phyloP scores from a whole-genome alignment of 2,888 invertebrate species.

The Thecophora atra region DNA sequence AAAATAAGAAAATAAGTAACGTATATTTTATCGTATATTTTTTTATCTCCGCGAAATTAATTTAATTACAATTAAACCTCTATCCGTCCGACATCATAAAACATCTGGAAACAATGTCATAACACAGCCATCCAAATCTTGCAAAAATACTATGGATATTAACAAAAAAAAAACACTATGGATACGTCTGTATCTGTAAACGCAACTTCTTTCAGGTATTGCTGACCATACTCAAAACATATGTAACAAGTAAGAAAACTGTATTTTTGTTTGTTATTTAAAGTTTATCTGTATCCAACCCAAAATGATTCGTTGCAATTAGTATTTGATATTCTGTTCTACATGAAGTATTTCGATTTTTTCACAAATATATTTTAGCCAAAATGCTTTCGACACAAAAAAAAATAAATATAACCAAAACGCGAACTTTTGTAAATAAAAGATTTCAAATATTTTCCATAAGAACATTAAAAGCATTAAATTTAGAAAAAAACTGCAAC shows the following conservation, averaged over 20 bases:
- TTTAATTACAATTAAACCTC: conserved; percentile 9
- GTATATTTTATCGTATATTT: too few species aligned
- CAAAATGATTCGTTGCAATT: conserved; percentile 24
- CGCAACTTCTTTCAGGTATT: conserved; percentile 3
- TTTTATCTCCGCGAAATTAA: not conserved
- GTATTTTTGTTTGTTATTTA: too few species aligned
- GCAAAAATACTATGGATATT: not conserved
- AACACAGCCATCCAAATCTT: conserved; percentile 26
- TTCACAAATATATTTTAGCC: not conserved
- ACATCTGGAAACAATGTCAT: conserved; percentile 1
- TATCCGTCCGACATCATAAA: conserved; percentile 31
- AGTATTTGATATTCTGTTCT: not conserved
- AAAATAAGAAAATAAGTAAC: too few species aligned
- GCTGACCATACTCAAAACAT: too few species aligned
- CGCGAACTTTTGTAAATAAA: not conserved
- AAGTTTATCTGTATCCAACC: not conserved
- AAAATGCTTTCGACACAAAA: not conserved
- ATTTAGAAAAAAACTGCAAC: not conserved
- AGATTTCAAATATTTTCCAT: conserved; percentile 12
- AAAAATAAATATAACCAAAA: not conserved
- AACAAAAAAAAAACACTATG: conserved; percentile 8
- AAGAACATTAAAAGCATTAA: not conserved
- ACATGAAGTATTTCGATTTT: not conserved
- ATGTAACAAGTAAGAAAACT: too few species aligned
- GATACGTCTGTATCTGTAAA: not conserved